Percentiles rank a stretch among this genome's conserved stretches.
phyloP scores from a whole-genome alignment of 2,113 vertebrate species.

The Neogale vison region DNA sequence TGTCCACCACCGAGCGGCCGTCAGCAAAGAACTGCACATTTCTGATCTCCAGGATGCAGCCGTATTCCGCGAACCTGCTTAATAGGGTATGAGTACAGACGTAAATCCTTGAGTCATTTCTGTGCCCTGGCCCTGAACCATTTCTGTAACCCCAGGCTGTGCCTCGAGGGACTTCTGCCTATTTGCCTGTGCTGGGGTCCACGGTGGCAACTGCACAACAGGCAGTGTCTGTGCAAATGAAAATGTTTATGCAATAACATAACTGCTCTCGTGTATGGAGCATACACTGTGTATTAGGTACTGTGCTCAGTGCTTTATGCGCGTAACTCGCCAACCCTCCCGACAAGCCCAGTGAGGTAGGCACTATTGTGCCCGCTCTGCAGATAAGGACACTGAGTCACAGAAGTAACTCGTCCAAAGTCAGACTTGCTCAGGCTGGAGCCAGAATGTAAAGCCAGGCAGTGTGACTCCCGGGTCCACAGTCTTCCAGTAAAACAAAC shows the following conservation, averaged over 20 bases:
- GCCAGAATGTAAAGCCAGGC: background rate
- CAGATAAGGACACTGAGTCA: conserved; percentile 20
- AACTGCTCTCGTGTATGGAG: background rate
- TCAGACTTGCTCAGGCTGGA: background rate
- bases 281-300: background rate
- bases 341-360: background rate
- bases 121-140: conserved; percentile 43
- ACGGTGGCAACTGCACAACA: background rate
- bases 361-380: background rate
- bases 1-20: conserved; percentile 89
- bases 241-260: background rate
- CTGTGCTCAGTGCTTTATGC: background rate
- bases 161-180: background rate
- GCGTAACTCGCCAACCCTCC: background rate
- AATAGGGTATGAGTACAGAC: conserved; percentile 72
- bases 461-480: background rate
- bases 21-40: conserved; percentile 89
- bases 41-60: conserved; percentile 90
- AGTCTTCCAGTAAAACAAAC: background rate
- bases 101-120: conserved; percentile 57
- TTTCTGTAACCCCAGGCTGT: background rate
- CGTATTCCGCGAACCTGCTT: conserved; percentile 89
- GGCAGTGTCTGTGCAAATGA: background rate
- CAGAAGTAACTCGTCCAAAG: background rate
- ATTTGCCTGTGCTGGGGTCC: background rate